These are phyloP conservation scores for Dromaius novaehollandiae DNA, from an alignment of 2,113 vertebrate species.

Conservation along the genomic window DNA sequence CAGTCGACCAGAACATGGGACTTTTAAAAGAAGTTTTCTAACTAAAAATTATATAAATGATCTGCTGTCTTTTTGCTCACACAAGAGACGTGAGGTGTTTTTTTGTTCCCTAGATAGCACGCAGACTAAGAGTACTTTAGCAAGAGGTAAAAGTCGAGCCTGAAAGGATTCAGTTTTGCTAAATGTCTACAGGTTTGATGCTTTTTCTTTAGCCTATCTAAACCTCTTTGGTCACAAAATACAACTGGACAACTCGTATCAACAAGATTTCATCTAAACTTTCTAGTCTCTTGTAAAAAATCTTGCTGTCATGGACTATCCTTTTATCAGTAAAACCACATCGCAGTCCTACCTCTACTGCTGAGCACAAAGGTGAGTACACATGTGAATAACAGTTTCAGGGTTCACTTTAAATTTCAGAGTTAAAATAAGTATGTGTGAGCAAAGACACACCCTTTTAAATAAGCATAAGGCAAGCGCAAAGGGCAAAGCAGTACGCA, in stretches of 20 bases:
- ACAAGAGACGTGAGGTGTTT: not conserved
- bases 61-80: constrained; percentile 7
- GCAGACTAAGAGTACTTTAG: not conserved
- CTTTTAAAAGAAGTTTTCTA: constrained; percentile 19
- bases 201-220: not conserved
- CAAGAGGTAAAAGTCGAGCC: not conserved
- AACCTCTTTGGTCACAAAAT: not conserved
- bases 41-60: constrained; percentile 30
- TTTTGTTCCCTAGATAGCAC: not conserved
- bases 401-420: not conserved
- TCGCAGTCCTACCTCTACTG: not conserved
- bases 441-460: not conserved
- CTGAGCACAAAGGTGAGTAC: accelerated
- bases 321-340: not conserved
- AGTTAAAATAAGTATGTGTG: not conserved
- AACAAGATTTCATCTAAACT: not conserved
- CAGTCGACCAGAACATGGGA: constrained; percentile 12
- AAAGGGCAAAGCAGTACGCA: not conserved
- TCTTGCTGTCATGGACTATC: accelerated
- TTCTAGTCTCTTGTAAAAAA: not conserved
- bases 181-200: not conserved
- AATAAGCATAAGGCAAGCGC: accelerated
- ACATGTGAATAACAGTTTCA: not conserved
- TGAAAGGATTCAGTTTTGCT: not conserved
- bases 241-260: not conserved